A percentile compares a stretch with the other conserved stretches of the same genome.
phyloP scores from a whole-genome alignment of 1,140 invertebrate species.

The Cyclina sinensis region DNA sequence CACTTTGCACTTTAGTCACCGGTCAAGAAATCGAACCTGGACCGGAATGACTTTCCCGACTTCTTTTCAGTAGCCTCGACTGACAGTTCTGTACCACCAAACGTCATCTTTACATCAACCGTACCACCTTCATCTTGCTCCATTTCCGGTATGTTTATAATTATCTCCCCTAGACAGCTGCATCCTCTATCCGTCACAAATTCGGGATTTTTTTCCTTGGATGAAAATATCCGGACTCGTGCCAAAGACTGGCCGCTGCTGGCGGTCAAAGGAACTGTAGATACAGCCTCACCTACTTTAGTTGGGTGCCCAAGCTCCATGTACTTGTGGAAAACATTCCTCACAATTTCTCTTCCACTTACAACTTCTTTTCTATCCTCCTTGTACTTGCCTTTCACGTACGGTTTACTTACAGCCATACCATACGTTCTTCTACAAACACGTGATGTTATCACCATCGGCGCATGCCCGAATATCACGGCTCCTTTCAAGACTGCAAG shows the following conservation, averaged over 20 bases:
- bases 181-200: constrained; percentile 57
- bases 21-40: constrained; percentile 57
- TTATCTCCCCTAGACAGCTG: constrained; percentile 50
- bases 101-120: constrained; percentile 53
- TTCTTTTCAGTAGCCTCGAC: constrained; percentile 59
- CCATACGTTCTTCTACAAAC: constrained; percentile 50
- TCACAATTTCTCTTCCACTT: constrained; percentile 39
- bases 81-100: constrained; percentile 63
- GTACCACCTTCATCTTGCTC: constrained; percentile 34
- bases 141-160: constrained; percentile 14
- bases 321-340: constrained; percentile 61
- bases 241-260: background rate
- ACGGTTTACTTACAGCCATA: constrained; percentile 47
- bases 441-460: constrained; percentile 51
- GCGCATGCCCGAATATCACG: constrained; percentile 54
- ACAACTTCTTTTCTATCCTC: constrained; percentile 25
- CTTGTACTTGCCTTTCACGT: constrained; percentile 11
- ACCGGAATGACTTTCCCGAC: constrained; percentile 11
- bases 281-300: constrained; percentile 28
- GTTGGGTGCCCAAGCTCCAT: constrained; percentile 30
- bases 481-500: constrained; percentile 66
- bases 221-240: constrained; percentile 44
- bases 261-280: constrained; percentile 25
- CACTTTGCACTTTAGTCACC: constrained; percentile 4
- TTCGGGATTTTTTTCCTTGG: constrained; percentile 31